phyloP scores from a whole-genome alignment of 2,888 invertebrate genomes.

The Lymantria monacha region DNA sequence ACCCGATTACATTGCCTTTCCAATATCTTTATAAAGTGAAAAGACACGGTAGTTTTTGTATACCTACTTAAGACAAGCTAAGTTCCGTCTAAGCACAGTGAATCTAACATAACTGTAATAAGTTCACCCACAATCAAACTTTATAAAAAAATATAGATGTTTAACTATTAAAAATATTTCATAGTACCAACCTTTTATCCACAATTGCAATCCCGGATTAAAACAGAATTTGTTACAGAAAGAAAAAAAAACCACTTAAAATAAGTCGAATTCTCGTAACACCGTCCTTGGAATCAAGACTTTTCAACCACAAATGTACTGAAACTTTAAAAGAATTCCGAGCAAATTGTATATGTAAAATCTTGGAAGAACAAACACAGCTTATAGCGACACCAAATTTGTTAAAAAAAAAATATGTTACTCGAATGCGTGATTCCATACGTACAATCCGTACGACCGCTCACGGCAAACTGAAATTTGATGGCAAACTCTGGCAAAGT shows the following conservation, averaged over 20 bases:
- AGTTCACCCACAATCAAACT: slow-evolving; percentile 20
- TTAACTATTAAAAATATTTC: slow-evolving; percentile 5
- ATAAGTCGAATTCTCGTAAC: slow-evolving; percentile 51
- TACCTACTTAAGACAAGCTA: slow-evolving; percentile 7
- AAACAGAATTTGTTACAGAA: slow-evolving; percentile 51
- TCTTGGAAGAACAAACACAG: slow-evolving; percentile 35
- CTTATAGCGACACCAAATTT: slow-evolving; percentile 53
- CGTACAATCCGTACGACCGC: slow-evolving; percentile 49
- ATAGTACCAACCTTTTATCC: slow-evolving; percentile 44
- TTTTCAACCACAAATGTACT: slow-evolving; percentile 42
- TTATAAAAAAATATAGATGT: background rate
- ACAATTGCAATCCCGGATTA: slow-evolving; percentile 60
- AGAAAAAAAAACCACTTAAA: slow-evolving; percentile 46
- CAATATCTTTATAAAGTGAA: slow-evolving; percentile 4
- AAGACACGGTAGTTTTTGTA: background rate
- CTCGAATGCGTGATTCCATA: slow-evolving; percentile 20
- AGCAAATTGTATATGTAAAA: slow-evolving; percentile 12
- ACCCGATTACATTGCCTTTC: slow-evolving; percentile 1
- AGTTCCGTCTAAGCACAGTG: slow-evolving; percentile 22
- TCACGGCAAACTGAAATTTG: slow-evolving; percentile 64
- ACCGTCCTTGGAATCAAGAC: slow-evolving; percentile 61
- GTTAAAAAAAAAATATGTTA: slow-evolving; percentile 12
- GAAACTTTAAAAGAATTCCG: slow-evolving; percentile 24
- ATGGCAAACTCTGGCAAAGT: slow-evolving; percentile 48
- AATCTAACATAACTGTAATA: slow-evolving; percentile 28